These are phyloP conservation scores for Hyperopisus bebe DNA, from an alignment of 2,113 vertebrate genomes.

Conservation along the genomic window DNA sequence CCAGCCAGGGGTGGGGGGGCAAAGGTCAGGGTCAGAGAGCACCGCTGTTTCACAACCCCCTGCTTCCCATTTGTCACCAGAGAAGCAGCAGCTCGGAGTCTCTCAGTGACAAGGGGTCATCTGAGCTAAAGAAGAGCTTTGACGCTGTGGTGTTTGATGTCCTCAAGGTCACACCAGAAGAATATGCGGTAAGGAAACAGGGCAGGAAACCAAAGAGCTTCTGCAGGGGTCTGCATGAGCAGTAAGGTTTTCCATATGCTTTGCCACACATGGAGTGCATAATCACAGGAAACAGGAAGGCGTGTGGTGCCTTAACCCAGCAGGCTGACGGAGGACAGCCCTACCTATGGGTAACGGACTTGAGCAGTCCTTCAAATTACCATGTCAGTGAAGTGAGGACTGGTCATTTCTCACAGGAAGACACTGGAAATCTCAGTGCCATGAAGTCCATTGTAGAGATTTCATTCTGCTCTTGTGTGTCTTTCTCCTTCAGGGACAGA, in stretches of 20 bases:
- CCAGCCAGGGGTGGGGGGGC: background rate
- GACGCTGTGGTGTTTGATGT: conserved; percentile 97
- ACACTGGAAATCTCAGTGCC: background rate
- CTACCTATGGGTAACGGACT: background rate
- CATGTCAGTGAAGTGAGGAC: background rate
- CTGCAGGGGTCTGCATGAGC: background rate
- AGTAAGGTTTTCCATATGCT: background rate
- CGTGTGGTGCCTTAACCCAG: background rate
- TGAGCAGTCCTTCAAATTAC: background rate
- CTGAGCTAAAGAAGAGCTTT: conserved; percentile 95
- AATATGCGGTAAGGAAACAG: conserved; percentile 84
- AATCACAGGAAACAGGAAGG: background rate
- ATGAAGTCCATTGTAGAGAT: background rate
- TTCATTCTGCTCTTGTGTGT: background rate
- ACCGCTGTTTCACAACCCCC: background rate
- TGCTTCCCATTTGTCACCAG: conserved; percentile 50
- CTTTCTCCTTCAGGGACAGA: conserved; percentile 78
- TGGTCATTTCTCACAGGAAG: background rate
- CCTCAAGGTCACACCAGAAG: conserved; percentile 93
- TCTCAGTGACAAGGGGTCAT: conserved; percentile 86
- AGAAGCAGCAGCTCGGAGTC: conserved; percentile 97
- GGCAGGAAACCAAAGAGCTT: background rate
- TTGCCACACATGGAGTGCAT: background rate
- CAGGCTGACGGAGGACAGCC: background rate
- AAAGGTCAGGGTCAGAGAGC: background rate